Evolutionary conservation across 2,113 vertebrate genomes (phyloP), one percentile per base, ranked within the genome.

Genomic region (Choloepus hoffmanni): DNA sequence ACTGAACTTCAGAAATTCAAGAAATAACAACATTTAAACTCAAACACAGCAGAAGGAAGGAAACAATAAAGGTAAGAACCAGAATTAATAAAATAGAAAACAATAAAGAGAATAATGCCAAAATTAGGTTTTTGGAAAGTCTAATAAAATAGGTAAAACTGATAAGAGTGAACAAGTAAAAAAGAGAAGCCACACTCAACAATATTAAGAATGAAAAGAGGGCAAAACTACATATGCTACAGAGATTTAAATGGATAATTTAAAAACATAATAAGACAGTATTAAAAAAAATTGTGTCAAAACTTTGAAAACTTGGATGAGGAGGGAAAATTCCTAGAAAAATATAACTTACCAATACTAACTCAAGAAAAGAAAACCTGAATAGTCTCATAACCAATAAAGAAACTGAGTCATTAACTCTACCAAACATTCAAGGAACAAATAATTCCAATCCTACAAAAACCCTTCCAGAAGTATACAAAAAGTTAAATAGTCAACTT

Each of bases 21-120:
- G 58, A 68, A 74, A 62, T 13, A 73, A 40, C 10, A 94, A 53
- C 9, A 94, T 62, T 65, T 67, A 95, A 92, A 33, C 5, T 72
- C 43, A 36, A 89, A 92, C 50, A 53, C 10, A 53, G 50, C 24
- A 43, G 12, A 48, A n/a, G 36, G 26, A 67, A 67, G 6, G 58
- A 60, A 73, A 40, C 26, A 84, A 62, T 36, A 84, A 48, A 68
- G n/a, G 11, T 88, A 65, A 65, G 24, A 79, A 36, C 24, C 2
- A 81, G 10, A 86, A 70, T 45, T 76, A 76, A 83, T 94, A 79
- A 78, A 92, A 65, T 24, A 87, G 48, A 88, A 92, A 89, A 82
- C 7, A 45, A 77, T 4, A 92, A 10, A 65, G 63, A 26, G 10
- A 43, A 43, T 36, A 91, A 67, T 72, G 12, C 2, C 70, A 36